These are phyloP conservation scores for Drosophila kohkoa DNA, from an alignment of 1,140 invertebrate species.

Conservation along the genomic window DNA sequence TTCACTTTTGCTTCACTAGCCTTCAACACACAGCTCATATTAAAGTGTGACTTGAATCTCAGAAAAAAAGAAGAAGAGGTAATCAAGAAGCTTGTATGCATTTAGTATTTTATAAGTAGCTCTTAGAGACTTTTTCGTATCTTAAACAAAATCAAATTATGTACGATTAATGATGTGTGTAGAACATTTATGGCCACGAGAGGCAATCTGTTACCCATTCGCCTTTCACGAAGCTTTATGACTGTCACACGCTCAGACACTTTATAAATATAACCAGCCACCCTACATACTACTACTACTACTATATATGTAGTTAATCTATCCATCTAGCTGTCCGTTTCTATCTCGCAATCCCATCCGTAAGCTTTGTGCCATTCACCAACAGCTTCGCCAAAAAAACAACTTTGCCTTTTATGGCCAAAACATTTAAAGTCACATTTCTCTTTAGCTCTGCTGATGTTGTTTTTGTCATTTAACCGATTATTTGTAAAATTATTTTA, in stretches of 20 bases:
- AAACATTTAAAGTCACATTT: conserved; percentile 41
- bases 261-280: conserved; percentile 33
- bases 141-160: conserved; percentile 5
- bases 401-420: conserved; percentile 64
- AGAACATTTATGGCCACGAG: conserved; percentile 45
- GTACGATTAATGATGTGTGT: conserved; percentile 53
- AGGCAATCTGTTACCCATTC: conserved; percentile 18
- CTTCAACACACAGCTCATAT: background rate
- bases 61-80: background rate
- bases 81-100: conserved; percentile 11
- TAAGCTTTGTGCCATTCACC: conserved; percentile 63
- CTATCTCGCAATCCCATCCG: conserved; percentile 31
- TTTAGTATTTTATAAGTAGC: conserved; percentile 26
- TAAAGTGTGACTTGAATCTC: background rate
- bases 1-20: background rate
- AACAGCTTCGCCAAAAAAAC: background rate
- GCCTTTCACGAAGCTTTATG: conserved; percentile 47
- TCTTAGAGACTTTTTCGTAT: conserved; percentile 2
- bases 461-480: conserved; percentile 59
- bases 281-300: background rate
- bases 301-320: conserved; percentile 41
- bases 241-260: conserved; percentile 34
- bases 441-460: conserved; percentile 13
- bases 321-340: conserved; percentile 34
- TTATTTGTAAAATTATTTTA: conserved; percentile 64